A percentile compares a stretch with the other conserved stretches of the same genome.
Conservation (phyloP, 2,797 vertebrate species). For the Pteropus rufus region DNA sequence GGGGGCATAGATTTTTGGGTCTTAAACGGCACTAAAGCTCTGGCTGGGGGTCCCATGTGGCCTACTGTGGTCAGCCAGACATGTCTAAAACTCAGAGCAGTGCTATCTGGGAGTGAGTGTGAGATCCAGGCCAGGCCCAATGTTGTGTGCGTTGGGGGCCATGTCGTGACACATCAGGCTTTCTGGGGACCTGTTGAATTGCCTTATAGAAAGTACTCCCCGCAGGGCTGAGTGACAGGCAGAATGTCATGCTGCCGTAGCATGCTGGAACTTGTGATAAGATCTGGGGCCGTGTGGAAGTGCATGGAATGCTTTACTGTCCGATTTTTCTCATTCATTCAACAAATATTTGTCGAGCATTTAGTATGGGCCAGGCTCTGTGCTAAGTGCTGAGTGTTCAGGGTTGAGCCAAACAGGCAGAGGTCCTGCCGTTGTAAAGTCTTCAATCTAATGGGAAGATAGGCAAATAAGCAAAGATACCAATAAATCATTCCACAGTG, state of each 20-base stretch:
- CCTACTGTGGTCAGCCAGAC: background rate
- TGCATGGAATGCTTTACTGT: background rate
- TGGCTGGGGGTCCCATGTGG: background rate
- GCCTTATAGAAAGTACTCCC: background rate
- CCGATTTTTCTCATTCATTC: background rate
- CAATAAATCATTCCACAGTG: background rate
- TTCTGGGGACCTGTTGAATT: background rate
- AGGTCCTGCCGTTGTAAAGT: background rate
- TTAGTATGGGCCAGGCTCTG: background rate
- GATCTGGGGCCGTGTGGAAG: background rate
- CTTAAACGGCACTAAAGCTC: no score
- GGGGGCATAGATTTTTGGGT: background rate
- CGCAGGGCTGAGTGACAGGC: background rate
- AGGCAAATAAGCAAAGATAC: background rate
- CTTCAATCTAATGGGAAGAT: background rate
- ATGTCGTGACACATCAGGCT: background rate
- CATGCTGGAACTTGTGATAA: background rate
- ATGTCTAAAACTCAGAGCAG: background rate
- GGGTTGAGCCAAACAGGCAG: background rate
- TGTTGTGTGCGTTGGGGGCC: accelerated
- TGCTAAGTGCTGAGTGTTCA: background rate
- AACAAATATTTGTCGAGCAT: background rate
- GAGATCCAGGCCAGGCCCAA: background rate
- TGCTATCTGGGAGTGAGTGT: background rate
- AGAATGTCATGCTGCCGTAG: accelerated